Evolutionary conservation across 2,113 vertebrate genomes (phyloP).

Genomic region (Tapirus terrestris): DNA sequence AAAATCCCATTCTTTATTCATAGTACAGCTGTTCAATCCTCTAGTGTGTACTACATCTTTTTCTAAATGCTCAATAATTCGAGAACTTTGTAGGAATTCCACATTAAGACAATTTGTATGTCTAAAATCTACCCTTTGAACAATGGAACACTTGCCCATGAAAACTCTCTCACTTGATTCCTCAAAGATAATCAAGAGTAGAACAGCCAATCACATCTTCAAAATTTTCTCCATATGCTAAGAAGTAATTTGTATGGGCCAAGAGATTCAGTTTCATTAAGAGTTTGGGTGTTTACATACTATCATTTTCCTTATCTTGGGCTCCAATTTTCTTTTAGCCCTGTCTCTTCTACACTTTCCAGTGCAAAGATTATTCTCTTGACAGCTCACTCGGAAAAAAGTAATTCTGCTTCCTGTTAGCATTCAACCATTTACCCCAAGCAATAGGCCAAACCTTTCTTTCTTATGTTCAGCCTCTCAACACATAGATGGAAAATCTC

Average conservation of each 20-base stretch:
- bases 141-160: neutral
- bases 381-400: neutral
- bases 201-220: neutral
- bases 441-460: neutral
- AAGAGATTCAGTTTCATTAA: neutral
- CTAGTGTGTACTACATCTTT: neutral
- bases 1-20: neutral
- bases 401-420: neutral
- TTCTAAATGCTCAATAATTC: neutral
- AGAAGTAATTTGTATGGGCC: neutral
- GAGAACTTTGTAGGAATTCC: neutral
- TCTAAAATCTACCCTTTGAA: neutral
- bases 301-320: neutral
- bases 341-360: neutral
- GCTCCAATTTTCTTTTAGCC: slow-evolving; percentile 55
- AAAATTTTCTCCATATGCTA: neutral
- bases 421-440: neutral
- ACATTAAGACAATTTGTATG: neutral
- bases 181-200: neutral
- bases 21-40: neutral
- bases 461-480: neutral
- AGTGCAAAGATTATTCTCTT: neutral
- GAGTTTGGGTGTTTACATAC: neutral
- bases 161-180: neutral
- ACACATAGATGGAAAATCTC: neutral